Evolutionary conservation across 1,140 invertebrate genomes (phyloP).

Genomic region (Drosophila rhopaloa): DNA sequence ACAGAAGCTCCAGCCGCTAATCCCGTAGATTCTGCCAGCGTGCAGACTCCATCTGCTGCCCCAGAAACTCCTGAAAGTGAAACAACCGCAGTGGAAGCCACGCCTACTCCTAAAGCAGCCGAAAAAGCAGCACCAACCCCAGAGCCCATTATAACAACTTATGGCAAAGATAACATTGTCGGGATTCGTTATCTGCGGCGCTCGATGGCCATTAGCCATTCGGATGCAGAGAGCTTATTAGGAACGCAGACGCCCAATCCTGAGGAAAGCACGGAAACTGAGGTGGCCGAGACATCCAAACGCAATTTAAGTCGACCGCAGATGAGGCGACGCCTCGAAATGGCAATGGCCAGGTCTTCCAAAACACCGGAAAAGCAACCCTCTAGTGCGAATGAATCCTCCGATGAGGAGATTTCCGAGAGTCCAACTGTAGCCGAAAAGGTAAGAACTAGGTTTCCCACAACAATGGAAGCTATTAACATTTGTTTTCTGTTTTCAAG

Average conservation of each 20-base stretch:
- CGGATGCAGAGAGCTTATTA: conserved; percentile 47
- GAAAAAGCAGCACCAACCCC: not conserved
- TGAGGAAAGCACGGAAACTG: conserved; percentile 2
- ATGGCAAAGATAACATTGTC: conserved; percentile 58
- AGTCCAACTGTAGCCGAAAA: not conserved
- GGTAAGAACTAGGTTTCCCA: not conserved
- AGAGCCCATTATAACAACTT: conserved; percentile 67
- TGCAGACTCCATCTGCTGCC: not conserved
- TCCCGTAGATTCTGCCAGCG: conserved; percentile 2
- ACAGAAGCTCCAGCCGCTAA: not conserved
- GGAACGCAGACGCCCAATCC: not conserved
- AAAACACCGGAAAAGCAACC: conserved; percentile 54
- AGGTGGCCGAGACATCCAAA: conserved; percentile 32
- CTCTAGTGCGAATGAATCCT: not conserved
- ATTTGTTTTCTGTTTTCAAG: conserved; percentile 9
- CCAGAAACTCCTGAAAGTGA: not conserved
- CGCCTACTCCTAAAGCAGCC: not conserved
- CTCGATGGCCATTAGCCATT: conserved; percentile 62
- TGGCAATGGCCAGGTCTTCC: conserved; percentile 38
- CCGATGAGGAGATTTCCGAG: not conserved
- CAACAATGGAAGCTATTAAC: not conserved
- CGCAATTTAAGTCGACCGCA: conserved; percentile 39
- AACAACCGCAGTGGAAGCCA: not conserved
- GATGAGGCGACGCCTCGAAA: conserved; percentile 32
- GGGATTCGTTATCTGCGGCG: conserved; percentile 58